A percentile compares a stretch with the other conserved stretches of the same genome.
phyloP scores from a whole-genome alignment of 2,113 vertebrate species.

The Apteryx mantelli region DNA sequence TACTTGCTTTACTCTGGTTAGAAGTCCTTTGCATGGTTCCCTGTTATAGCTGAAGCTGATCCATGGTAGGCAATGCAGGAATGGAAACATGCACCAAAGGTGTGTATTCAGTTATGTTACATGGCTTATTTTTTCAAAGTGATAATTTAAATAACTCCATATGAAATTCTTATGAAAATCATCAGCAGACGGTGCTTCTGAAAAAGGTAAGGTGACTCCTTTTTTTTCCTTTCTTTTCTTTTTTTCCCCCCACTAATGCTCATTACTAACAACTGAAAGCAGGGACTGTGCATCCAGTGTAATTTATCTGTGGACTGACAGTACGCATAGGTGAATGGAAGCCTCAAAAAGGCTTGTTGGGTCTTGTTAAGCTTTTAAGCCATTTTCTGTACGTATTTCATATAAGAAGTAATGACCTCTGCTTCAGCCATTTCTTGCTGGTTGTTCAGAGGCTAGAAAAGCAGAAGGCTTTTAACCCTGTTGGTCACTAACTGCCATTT shows the following conservation, averaged over 20 bases:
- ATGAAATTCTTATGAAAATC: background rate
- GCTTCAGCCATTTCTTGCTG: background rate
- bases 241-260: background rate
- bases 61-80: background rate
- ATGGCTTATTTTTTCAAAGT: background rate
- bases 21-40: background rate
- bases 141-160: background rate
- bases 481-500: constrained; percentile 26
- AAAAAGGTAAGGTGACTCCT: constrained; percentile 46
- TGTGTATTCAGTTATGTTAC: background rate
- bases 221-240: background rate
- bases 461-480: background rate
- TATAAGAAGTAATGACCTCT: background rate
- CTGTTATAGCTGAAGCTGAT: background rate
- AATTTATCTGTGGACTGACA: background rate
- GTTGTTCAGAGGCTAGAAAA: constrained; percentile 30
- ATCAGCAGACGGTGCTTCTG: background rate
- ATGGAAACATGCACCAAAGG: background rate
- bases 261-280: background rate
- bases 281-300: background rate
- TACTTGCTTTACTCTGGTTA: background rate
- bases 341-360: background rate
- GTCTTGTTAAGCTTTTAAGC: background rate
- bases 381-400: background rate
- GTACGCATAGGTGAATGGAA: background rate